phyloP scores from a whole-genome alignment of 2,888 invertebrate genomes.

The Euclidia mi region DNA sequence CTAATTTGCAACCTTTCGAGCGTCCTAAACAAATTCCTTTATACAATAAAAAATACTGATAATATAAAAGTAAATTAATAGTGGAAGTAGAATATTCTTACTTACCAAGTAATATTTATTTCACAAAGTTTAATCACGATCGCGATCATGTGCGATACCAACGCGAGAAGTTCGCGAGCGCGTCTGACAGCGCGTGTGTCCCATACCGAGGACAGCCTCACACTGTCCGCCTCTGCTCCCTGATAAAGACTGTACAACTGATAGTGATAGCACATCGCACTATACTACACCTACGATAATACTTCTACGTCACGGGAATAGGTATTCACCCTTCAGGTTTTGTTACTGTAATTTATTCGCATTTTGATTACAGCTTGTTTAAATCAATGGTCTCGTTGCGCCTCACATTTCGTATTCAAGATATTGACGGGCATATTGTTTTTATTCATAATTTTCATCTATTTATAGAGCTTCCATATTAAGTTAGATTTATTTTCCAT shows the following conservation, averaged over 20 bases:
- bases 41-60: background rate
- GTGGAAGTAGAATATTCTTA: no score
- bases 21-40: no score
- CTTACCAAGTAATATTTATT: constrained; percentile 62
- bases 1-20: no score
- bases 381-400: background rate
- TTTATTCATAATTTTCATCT: no score
- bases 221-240: constrained; percentile 57
- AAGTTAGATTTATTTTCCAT: no score
- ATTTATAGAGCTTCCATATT: no score
- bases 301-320: constrained; percentile 24
- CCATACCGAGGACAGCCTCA: constrained; percentile 54
- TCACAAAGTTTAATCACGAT: constrained; percentile 59
- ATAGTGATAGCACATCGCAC: constrained; percentile 45
- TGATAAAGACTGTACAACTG: constrained; percentile 41
- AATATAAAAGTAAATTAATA: background rate
- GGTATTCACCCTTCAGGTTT: constrained; percentile 18
- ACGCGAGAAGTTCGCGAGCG: constrained; percentile 26
- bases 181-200: constrained; percentile 61
- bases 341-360: constrained; percentile 22
- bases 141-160: constrained; percentile 44
- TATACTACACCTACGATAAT: constrained; percentile 33
- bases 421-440: background rate
- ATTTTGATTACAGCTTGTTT: constrained; percentile 1
- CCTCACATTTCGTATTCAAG: background rate